These are phyloP conservation scores for Myiotriccus ornatus DNA, from an alignment of 2,797 vertebrate genomes.

Conservation along the genomic window DNA sequence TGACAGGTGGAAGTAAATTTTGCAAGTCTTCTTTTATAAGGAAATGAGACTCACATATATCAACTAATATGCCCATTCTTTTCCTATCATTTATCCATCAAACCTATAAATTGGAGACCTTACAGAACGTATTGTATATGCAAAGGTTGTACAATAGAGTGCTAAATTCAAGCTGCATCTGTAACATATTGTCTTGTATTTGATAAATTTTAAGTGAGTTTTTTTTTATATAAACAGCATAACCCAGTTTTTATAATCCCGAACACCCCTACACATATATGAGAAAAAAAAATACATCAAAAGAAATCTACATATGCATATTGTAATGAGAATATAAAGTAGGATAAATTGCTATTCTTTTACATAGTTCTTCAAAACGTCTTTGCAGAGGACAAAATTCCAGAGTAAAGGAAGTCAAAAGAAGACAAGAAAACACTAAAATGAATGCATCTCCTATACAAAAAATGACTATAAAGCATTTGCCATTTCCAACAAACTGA, in stretches of 20 bases:
- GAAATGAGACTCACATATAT: not conserved
- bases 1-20: constrained; percentile 6
- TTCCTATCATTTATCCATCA: not conserved
- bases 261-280: not conserved
- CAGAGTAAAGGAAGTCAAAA: not conserved
- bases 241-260: not conserved
- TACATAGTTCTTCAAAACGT: not conserved
- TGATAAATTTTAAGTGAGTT: not conserved
- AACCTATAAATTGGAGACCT: not conserved
- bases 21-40: not conserved
- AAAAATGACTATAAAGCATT: not conserved
- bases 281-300: not conserved
- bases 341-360: not conserved
- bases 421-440: not conserved
- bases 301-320: not conserved
- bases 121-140: not conserved
- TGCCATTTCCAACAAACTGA: not conserved
- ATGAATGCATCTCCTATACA: not conserved
- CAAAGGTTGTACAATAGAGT: not conserved
- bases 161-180: not conserved
- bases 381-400: not conserved
- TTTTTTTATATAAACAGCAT: not conserved
- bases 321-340: not conserved
- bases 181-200: not conserved
- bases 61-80: not conserved